Conservation (phyloP, 2,888 invertebrate genomes). For the Tetrapedia diversipes region DNA sequence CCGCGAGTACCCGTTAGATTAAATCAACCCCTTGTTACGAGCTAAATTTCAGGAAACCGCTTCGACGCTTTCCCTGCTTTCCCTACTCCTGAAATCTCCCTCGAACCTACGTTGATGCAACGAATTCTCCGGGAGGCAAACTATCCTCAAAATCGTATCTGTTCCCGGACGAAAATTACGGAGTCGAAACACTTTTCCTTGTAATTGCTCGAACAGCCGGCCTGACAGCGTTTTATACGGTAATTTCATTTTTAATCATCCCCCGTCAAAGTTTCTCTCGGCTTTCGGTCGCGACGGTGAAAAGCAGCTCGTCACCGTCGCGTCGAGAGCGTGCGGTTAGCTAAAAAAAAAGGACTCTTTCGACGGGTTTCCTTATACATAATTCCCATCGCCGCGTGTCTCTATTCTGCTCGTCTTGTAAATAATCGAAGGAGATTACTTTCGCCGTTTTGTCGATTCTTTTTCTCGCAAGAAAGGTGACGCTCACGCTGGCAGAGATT, state of each 20-base stretch:
- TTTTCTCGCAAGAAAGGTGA: background rate
- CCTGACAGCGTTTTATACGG: conserved; percentile 4
- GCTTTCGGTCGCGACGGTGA: background rate
- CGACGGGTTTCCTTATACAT: no score
- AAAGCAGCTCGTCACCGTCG: background rate
- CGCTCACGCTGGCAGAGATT: background rate
- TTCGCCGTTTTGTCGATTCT: background rate
- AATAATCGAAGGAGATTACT: background rate
- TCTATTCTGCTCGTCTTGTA: background rate
- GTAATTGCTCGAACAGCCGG: conserved; percentile 23
- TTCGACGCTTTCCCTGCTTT: background rate
- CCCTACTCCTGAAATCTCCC: background rate
- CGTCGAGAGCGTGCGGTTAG: no score
- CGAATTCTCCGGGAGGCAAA: conserved; percentile 11
- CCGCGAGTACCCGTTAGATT: background rate
- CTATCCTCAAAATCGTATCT: conserved; percentile 29
- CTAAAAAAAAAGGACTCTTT: no score
- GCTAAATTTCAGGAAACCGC: background rate
- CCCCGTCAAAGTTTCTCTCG: background rate
- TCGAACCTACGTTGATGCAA: conserved; percentile 25
- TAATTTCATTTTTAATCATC: conserved; percentile 45
- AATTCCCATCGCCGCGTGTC: background rate
- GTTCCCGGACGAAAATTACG: conserved; percentile 22
- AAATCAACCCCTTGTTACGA: conserved; percentile 1
- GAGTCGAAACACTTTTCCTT: conserved; percentile 13